Conservation (phyloP, 2,113 vertebrate genomes). For the Sylvia atricapilla region DNA sequence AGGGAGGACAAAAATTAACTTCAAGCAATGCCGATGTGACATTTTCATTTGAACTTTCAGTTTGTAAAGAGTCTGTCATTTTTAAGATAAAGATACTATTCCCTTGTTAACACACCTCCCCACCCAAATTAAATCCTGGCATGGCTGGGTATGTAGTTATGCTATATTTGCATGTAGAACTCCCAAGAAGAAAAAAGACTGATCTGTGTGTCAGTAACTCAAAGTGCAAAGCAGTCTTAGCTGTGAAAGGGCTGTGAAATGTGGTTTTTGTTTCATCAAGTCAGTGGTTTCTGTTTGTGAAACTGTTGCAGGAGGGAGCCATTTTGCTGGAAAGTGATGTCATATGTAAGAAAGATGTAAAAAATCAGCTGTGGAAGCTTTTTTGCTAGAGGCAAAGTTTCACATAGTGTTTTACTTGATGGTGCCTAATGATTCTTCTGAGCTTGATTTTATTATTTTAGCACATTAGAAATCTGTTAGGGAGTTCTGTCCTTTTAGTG, state of each 20-base stretch:
- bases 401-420: background rate
- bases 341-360: background rate
- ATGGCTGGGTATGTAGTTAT: background rate
- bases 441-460: background rate
- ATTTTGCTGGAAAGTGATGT: slow-evolving; percentile 1
- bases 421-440: background rate
- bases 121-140: background rate
- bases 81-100: background rate
- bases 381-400: background rate
- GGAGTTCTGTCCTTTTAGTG: background rate
- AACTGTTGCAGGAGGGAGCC: background rate
- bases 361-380: background rate
- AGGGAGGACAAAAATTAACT: slow-evolving; percentile 36
- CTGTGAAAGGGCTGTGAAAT: background rate
- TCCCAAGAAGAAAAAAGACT: background rate
- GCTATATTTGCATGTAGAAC: background rate
- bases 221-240: background rate
- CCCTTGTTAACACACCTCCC: background rate
- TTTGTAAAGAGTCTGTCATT: background rate
- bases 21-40: background rate
- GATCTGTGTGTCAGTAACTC: background rate
- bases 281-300: slow-evolving; percentile 28
- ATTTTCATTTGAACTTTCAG: background rate
- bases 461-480: background rate
- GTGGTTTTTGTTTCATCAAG: background rate